Conservation (phyloP, 2,113 vertebrate species). For the Cyprinodon variegatus region DNA sequence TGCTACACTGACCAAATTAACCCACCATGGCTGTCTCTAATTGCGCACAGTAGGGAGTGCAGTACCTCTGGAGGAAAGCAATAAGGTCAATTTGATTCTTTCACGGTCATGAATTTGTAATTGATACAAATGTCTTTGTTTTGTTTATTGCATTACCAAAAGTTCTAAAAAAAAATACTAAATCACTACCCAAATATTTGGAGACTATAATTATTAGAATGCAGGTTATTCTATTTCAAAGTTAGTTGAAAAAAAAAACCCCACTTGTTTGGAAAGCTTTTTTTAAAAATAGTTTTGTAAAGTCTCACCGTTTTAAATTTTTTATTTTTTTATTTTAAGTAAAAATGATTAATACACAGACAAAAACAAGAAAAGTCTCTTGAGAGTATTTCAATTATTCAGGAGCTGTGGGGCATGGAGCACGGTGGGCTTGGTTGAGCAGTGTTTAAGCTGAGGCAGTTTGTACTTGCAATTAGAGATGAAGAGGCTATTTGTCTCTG, state of each 20-base stretch:
- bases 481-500: slow-evolving; percentile 70
- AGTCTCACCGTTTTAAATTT: too few species aligned
- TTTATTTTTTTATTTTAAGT: neutral
- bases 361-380: slow-evolving; percentile 31
- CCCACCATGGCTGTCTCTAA: slow-evolving; percentile 10
- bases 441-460: slow-evolving; percentile 46
- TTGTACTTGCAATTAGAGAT: slow-evolving; percentile 58
- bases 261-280: too few species aligned
- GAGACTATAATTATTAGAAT: neutral
- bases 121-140: slow-evolving; percentile 18
- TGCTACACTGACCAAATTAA: slow-evolving; percentile 15
- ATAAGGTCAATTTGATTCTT: slow-evolving; percentile 12
- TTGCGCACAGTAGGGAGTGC: slow-evolving; percentile 21
- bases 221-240: neutral
- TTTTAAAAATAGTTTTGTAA: neutral
- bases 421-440: slow-evolving; percentile 30
- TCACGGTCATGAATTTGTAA: slow-evolving; percentile 37
- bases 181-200: neutral
- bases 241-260: neutral
- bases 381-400: slow-evolving; percentile 53
- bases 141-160: slow-evolving; percentile 10
- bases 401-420: slow-evolving; percentile 47
- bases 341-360: slow-evolving; percentile 36
- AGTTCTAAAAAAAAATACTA: neutral
- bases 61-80: slow-evolving; percentile 13